Evolutionary conservation across 1,140 invertebrate genomes (phyloP).

Genomic region (Pseudomyrmex pallidus): DNA sequence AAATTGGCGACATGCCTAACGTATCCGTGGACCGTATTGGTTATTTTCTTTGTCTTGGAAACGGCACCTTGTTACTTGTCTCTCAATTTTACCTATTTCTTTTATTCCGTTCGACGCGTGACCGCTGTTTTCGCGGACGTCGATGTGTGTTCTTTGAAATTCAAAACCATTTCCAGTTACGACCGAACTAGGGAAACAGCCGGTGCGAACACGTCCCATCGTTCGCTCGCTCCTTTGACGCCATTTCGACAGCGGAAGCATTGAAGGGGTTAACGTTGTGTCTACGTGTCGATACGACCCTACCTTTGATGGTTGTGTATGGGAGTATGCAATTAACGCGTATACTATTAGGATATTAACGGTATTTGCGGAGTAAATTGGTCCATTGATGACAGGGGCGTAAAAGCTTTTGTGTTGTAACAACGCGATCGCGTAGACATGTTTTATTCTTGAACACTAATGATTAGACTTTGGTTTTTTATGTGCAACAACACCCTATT

Average conservation of each 20-base stretch:
- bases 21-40: background rate
- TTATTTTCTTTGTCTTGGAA: conserved; percentile 15
- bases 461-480: background rate
- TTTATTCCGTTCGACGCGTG: background rate
- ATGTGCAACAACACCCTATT: too few species aligned
- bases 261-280: conserved; percentile 43
- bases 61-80: background rate
- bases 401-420: conserved; percentile 23
- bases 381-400: background rate
- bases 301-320: conserved; percentile 49
- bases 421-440: conserved; percentile 7
- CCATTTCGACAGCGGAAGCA: conserved; percentile 19
- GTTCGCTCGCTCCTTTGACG: conserved; percentile 45
- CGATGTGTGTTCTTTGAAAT: background rate
- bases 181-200: conserved; percentile 1
- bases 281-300: conserved; percentile 51
- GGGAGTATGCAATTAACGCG: conserved; percentile 38
- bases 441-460: conserved; percentile 9
- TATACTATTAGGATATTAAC: conserved; percentile 50
- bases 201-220: conserved; percentile 26
- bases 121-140: background rate
- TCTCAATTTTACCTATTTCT: too few species aligned
- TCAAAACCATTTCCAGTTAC: background rate
- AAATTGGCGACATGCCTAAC: conserved; percentile 49
- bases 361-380: conserved; percentile 42